Evolutionary conservation across 2,888 invertebrate genomes (phyloP).

Genomic region (Pegoplata infirma): DNA sequence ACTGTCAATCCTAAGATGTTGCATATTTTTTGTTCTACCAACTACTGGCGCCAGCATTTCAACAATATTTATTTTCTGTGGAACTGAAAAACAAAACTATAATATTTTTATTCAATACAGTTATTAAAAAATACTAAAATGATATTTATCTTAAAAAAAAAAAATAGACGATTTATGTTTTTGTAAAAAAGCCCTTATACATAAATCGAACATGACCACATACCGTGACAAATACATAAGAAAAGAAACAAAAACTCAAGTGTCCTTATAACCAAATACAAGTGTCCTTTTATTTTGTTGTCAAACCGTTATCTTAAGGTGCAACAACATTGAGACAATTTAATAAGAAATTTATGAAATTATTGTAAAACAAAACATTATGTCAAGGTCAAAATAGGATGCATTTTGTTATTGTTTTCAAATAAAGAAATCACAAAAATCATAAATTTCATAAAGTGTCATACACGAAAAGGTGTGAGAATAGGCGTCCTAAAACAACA

Average conservation of each 20-base stretch:
- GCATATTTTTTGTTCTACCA: not conserved
- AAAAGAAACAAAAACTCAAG: conserved; percentile 33
- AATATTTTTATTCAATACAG: not conserved
- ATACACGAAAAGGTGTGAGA: conserved; percentile 64
- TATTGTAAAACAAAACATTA: conserved; percentile 26
- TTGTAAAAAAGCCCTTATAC: not conserved
- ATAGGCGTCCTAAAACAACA: conserved; percentile 54
- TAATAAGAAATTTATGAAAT: conserved; percentile 61
- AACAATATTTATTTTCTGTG: no score
- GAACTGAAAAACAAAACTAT: not conserved
- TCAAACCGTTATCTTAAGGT: conserved; percentile 41
- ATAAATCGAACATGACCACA: conserved; percentile 51
- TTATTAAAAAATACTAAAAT: not conserved
- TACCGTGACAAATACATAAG: conserved; percentile 40
- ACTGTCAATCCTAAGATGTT: no score
- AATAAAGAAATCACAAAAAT: conserved; percentile 63
- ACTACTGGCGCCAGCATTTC: not conserved
- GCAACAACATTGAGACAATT: conserved; percentile 36
- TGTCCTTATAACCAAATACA: conserved; percentile 17
- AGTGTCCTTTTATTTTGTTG: conserved; percentile 2
- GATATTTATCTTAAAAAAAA: not conserved
- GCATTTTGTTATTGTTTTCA: not conserved
- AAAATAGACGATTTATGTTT: no score
- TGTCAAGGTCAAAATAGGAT: conserved; percentile 5
- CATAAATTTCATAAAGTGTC: conserved; percentile 76